These are phyloP conservation scores for Callospermophilus lateralis DNA, from an alignment of 2,113 vertebrate species.

Conservation along the genomic window DNA sequence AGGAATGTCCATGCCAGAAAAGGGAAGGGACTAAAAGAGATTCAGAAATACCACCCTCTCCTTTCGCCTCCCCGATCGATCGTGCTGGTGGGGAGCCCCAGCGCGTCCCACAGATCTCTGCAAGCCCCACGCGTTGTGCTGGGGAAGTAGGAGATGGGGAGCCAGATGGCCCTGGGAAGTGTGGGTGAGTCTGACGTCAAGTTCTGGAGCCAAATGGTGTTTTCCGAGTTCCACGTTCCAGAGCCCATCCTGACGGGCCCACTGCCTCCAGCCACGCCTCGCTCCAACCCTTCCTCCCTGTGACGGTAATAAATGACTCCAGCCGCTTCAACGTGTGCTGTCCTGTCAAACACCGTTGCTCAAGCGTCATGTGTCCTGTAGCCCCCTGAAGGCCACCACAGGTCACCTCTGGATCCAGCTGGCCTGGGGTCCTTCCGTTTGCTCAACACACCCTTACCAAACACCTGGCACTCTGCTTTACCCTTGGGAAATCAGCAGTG, in stretches of 20 bases:
- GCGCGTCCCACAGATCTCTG: not conserved
- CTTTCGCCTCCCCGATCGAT: not conserved
- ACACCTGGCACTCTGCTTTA: not conserved
- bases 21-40: not conserved
- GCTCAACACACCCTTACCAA: not conserved
- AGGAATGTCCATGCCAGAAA: not conserved
- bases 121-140: not conserved
- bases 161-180: conserved; percentile 69
- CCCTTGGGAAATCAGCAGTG: not conserved
- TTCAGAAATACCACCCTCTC: not conserved
- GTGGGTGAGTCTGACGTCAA: conserved; percentile 66
- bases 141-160: conserved; percentile 31
- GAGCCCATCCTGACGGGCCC: not conserved
- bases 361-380: not conserved
- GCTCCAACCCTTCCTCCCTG: not conserved
- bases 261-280: not conserved
- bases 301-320: not conserved
- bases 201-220: conserved; percentile 55
- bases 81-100: not conserved
- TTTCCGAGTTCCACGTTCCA: conserved; percentile 49
- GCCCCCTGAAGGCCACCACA: not conserved
- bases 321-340: not conserved
- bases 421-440: not conserved
- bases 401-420: not conserved
- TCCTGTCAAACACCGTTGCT: too few relatives aligned